Percentiles rank a stretch among this genome's conserved stretches.
These are phyloP conservation scores for Xyrauchen texanus DNA, from an alignment of 2,113 vertebrate species.

Conservation along the genomic window DNA sequence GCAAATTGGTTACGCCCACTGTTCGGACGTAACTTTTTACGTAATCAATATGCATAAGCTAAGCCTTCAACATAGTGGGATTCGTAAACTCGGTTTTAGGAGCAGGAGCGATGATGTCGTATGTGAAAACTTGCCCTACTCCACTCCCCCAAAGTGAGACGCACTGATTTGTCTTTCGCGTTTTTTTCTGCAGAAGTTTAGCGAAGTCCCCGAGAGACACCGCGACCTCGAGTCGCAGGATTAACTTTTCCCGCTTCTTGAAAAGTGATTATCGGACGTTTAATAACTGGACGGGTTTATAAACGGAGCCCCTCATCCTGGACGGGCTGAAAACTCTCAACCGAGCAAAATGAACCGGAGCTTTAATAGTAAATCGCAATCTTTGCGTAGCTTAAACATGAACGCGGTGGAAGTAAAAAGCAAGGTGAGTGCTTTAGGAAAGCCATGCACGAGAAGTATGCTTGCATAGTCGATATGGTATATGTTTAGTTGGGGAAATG, in stretches of 20 bases:
- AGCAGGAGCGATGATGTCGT: conserved; percentile 71
- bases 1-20: background rate
- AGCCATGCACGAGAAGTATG: background rate
- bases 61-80: conserved; percentile 48
- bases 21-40: background rate
- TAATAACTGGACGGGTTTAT: conserved; percentile 33
- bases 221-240: background rate
- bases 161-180: conserved; percentile 58
- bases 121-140: conserved; percentile 72
- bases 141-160: conserved; percentile 56
- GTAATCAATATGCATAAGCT: conserved; percentile 19
- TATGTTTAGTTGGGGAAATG: background rate
- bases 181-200: conserved; percentile 46
- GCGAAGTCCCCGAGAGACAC: background rate
- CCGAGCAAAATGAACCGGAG: conserved; percentile 87
- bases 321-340: conserved; percentile 56
- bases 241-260: conserved; percentile 38
- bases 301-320: conserved; percentile 58
- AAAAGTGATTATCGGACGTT: background rate
- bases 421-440: conserved; percentile 80
- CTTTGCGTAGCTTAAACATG: conserved; percentile 81
- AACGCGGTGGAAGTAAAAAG: conserved; percentile 94
- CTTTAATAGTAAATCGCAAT: conserved; percentile 87
- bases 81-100: conserved; percentile 44
- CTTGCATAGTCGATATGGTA: background rate